Conservation (phyloP, 2,888 invertebrate genomes). For the Hydriomena furcata region DNA sequence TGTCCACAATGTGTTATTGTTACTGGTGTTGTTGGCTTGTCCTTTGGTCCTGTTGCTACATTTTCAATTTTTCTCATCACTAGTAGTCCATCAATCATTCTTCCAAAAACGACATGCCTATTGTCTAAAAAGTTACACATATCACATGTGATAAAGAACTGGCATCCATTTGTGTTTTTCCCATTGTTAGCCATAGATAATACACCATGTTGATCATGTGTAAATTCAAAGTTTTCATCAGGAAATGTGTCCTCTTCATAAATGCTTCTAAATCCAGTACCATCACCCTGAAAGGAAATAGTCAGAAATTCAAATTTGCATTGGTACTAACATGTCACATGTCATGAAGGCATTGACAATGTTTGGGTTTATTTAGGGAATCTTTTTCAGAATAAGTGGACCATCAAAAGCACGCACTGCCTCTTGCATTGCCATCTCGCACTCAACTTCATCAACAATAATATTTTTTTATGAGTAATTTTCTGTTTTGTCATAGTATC, state of each 20-base stretch:
- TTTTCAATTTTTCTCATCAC: constrained; percentile 99
- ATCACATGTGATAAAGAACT: constrained; percentile 99
- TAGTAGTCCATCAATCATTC: constrained; percentile 97
- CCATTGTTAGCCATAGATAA: constrained; percentile 99
- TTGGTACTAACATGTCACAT: no score
- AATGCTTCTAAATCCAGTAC: constrained; percentile 98
- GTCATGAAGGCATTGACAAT: no score
- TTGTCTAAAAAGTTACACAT: constrained; percentile 99
- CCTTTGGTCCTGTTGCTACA: constrained; percentile 99
- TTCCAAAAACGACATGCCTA: constrained; percentile 99
- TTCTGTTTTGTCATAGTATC: no score
- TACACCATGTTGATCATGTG: constrained; percentile 97
- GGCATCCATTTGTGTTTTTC: constrained; percentile 99
- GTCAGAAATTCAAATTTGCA: no score
- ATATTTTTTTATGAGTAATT: no score
- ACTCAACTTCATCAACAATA: no score
- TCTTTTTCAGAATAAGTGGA: no score
- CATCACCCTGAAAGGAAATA: constrained; percentile 90
- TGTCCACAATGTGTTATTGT: constrained; percentile 99
- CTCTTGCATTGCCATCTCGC: no score
- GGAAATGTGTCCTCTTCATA: constrained; percentile 97
- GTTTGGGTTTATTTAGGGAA: no score
- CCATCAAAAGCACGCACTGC: no score
- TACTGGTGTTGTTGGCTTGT: constrained; percentile 99
- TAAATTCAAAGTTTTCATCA: constrained; percentile 98